These are phyloP conservation scores for Festucalex cinctus DNA, from an alignment of 2,113 vertebrate species.

Conservation along the genomic window DNA sequence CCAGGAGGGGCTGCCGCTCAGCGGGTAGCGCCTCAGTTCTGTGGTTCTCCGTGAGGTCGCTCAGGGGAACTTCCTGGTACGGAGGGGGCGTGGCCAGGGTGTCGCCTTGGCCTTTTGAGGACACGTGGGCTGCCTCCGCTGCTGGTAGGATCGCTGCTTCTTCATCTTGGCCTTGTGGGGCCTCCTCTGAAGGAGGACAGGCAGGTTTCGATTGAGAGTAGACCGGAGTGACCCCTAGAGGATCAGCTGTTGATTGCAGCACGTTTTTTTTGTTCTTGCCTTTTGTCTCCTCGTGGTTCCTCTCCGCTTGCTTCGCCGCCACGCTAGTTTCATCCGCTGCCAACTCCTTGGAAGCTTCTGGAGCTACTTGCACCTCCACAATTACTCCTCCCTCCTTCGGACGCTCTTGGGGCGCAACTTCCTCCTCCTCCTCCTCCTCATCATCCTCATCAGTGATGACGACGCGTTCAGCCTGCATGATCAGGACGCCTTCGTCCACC, in stretches of 20 bases:
- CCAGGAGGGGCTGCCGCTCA: conserved; percentile 67
- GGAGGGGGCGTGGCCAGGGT: conserved; percentile 7
- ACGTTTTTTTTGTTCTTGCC: conserved; percentile 7
- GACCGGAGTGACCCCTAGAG: conserved; percentile 43
- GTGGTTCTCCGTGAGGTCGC: conserved; percentile 24
- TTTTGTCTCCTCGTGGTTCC: background rate
- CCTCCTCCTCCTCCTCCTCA: conserved; percentile 59
- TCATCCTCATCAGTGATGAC: conserved; percentile 66
- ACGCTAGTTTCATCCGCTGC: conserved; percentile 13
- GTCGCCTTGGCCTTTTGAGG: background rate
- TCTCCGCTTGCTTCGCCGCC: conserved; percentile 2
- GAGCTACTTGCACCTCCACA: conserved; percentile 3
- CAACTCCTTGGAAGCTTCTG: conserved; percentile 15
- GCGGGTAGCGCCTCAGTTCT: conserved; percentile 13
- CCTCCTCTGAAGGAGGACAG: background rate
- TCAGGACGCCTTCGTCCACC: conserved; percentile 55
- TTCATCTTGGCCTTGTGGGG: conserved; percentile 2
- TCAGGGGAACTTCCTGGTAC: conserved; percentile 71
- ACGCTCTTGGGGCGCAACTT: conserved; percentile 23
- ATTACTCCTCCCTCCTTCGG: background rate
- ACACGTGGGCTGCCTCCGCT: conserved; percentile 14
- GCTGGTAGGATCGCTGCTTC: background rate
- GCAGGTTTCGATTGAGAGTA: conserved; percentile 28
- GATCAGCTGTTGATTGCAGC: conserved; percentile 10
- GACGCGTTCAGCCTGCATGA: conserved; percentile 71